These are phyloP conservation scores for Glaucidium brasilianum DNA, from an alignment of 2,113 vertebrate genomes.

Conservation along the genomic window DNA sequence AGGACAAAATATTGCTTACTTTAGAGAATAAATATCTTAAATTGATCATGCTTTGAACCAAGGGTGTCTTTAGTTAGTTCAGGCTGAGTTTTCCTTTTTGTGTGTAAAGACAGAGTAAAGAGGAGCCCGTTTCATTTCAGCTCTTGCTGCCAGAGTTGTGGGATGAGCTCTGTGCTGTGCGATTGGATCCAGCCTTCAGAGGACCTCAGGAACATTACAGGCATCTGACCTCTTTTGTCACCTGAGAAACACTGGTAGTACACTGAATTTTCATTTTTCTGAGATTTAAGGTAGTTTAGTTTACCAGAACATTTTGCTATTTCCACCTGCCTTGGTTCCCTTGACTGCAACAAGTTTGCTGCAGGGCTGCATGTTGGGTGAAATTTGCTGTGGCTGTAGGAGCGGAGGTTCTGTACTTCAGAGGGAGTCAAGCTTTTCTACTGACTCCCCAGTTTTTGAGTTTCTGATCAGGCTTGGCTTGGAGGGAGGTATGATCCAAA, in stretches of 20 bases:
- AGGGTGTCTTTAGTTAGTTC: neutral
- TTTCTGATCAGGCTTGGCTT: neutral
- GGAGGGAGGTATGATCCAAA: neutral
- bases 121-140: neutral
- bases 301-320: neutral
- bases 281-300: neutral
- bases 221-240: neutral
- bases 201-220: accelerated
- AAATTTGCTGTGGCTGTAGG: neutral
- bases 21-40: neutral
- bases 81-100: neutral
- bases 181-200: neutral
- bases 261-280: neutral
- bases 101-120: neutral
- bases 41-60: neutral
- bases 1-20: neutral
- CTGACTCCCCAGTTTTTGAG: neutral
- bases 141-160: accelerated
- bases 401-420: neutral
- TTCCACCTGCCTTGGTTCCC: neutral
- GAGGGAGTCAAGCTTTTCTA: neutral
- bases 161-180: neutral
- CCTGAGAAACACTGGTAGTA: neutral
- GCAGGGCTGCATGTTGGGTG: neutral
- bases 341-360: neutral